Conservation (phyloP, 2,797 vertebrate species). For the Ptychadena robeensis region DNA sequence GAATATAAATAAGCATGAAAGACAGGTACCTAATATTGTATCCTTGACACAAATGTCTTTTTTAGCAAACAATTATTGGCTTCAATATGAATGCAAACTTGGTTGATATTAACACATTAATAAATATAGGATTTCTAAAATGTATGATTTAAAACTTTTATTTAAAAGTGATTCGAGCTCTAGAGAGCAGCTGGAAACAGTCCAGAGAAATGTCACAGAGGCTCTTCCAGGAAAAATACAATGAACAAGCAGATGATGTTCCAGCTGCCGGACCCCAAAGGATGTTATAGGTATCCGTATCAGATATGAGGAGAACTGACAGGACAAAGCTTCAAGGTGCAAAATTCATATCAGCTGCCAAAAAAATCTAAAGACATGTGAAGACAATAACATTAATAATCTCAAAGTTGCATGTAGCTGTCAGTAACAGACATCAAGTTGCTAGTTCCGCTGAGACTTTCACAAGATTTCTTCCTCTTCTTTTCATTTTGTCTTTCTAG, state of each 20-base stretch:
- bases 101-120: background rate
- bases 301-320: slow-evolving; percentile 53
- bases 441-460: slow-evolving; percentile 34
- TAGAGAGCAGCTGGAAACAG: slow-evolving; percentile 13
- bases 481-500: background rate
- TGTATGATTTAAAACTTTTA: background rate
- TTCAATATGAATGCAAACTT: too few relatives aligned
- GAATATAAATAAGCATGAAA: too few relatives aligned
- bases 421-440: slow-evolving; percentile 47
- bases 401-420: slow-evolving; percentile 52
- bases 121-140: background rate
- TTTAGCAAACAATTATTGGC: too few relatives aligned
- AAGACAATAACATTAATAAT: slow-evolving; percentile 56
- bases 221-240: slow-evolving; percentile 45
- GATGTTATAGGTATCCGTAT: slow-evolving; percentile 51
- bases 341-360: slow-evolving; percentile 59
- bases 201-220: slow-evolving; percentile 49
- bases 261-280: slow-evolving; percentile 52
- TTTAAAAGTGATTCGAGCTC: slow-evolving; percentile 10
- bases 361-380: slow-evolving; percentile 39
- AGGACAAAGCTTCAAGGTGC: slow-evolving; percentile 54
- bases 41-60: too few relatives aligned
- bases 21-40: too few relatives aligned
- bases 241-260: slow-evolving; percentile 35
- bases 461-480: slow-evolving; percentile 33